Conservation (phyloP, 2,888 invertebrate genomes). For the Drosophila hamatofila region DNA sequence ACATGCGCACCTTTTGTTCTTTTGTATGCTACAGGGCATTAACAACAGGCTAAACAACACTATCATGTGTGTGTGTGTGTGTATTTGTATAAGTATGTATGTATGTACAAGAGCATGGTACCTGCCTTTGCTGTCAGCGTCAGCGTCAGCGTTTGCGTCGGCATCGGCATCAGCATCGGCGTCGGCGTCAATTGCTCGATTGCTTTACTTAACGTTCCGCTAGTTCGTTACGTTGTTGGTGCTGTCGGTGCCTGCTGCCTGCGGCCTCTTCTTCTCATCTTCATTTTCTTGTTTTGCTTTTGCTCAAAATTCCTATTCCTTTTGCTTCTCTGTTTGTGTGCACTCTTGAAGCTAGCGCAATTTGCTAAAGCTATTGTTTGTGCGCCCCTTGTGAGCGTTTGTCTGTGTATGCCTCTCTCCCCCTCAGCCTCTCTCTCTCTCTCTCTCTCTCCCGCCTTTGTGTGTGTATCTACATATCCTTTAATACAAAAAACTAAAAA, state of each 20-base stretch:
- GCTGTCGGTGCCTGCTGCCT: constrained; percentile 10
- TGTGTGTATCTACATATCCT: constrained; percentile 52
- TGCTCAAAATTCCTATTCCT: constrained; percentile 65
- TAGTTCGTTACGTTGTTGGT: constrained; percentile 5
- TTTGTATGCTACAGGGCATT: constrained; percentile 66
- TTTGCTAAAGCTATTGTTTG: constrained; percentile 68
- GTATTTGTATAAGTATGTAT: not conserved
- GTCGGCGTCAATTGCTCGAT: constrained; percentile 48
- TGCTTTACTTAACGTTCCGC: constrained; percentile 44
- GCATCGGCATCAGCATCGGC: constrained; percentile 23
- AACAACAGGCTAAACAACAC: constrained; percentile 66
- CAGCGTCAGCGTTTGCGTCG: constrained; percentile 23
- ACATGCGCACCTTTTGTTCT: constrained; percentile 70
- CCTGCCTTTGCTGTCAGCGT: constrained; percentile 48
- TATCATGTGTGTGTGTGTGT: not conserved
- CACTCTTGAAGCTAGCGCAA: constrained; percentile 53
- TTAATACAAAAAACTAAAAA: constrained; percentile 28
- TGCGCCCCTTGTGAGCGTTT: constrained; percentile 21
- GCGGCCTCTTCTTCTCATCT: constrained; percentile 10
- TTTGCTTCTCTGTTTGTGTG: constrained; percentile 33
- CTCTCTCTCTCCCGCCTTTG: not conserved
- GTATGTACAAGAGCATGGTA: constrained; percentile 30
- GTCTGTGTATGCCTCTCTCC: not conserved
- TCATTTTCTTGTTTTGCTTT: constrained; percentile 28
- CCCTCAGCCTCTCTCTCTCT: not conserved